Conservation (phyloP, 2,113 vertebrate species). For the Carlito syrichta region DNA sequence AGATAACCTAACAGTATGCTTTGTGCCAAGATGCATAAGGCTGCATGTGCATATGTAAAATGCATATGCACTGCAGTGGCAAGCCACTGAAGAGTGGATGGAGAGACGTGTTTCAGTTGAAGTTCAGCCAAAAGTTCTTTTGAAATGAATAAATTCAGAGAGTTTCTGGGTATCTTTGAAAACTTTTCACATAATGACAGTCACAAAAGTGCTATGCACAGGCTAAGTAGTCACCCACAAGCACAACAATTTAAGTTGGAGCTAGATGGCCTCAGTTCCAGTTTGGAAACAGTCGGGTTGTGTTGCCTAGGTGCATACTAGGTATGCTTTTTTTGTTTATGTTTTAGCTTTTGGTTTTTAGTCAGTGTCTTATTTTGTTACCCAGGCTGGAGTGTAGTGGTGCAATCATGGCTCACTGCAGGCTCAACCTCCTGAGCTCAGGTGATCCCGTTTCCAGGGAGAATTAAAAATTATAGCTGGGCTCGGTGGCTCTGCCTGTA, state of each 20-base stretch:
- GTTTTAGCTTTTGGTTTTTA: too few species aligned
- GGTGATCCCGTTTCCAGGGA: too few species aligned
- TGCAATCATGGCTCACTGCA: too few species aligned
- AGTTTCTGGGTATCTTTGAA: background rate
- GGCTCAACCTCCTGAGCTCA: too few species aligned
- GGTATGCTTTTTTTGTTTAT: too few species aligned
- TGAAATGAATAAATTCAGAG: background rate
- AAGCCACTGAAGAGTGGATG: background rate
- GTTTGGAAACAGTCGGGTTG: background rate
- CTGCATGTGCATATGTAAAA: background rate
- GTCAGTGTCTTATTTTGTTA: too few species aligned
- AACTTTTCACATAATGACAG: background rate
- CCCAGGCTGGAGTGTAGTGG: too few species aligned
- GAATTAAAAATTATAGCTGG: too few species aligned
- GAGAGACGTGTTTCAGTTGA: background rate
- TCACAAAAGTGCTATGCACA: background rate
- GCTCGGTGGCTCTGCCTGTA: too few species aligned
- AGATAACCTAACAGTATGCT: background rate
- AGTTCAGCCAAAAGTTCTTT: constrained; percentile 30
- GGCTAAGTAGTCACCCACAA: background rate
- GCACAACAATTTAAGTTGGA: background rate
- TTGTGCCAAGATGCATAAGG: background rate
- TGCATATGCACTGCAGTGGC: background rate
- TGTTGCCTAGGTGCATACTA: background rate
- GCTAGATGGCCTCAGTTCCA: background rate